A percentile compares a stretch with the other conserved stretches of the same genome.
phyloP scores from a whole-genome alignment of 2,888 invertebrate genomes.

The Tillus elongatus region DNA sequence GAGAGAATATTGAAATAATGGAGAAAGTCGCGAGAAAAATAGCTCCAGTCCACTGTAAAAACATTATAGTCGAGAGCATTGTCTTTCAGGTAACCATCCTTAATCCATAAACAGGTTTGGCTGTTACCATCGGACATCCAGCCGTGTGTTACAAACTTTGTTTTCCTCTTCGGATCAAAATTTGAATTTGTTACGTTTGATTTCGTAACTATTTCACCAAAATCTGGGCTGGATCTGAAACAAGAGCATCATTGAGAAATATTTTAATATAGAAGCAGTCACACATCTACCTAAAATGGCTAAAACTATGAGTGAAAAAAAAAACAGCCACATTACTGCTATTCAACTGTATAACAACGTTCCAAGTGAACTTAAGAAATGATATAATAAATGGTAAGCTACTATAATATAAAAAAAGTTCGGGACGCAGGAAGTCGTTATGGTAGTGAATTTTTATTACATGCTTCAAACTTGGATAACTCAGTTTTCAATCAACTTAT shows the following conservation, averaged over 20 bases:
- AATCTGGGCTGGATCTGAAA: constrained; percentile 1
- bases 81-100: constrained; percentile 28
- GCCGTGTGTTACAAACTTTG: constrained; percentile 47
- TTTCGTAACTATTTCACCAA: neutral
- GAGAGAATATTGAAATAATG: constrained; percentile 33
- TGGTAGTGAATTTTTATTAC: no score
- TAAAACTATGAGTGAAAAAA: no score
- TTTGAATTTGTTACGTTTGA: constrained; percentile 3
- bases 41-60: constrained; percentile 33
- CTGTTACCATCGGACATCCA: constrained; percentile 44
- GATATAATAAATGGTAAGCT: no score
- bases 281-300: no score
- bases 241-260: neutral
- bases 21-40: constrained; percentile 26
- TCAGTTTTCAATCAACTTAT: no score
- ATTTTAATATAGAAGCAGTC: no score
- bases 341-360: no score
- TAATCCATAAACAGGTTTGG: constrained; percentile 42
- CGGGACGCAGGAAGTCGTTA: no score
- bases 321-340: no score
- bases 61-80: constrained; percentile 44
- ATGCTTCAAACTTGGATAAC: no score
- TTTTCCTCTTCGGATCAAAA: constrained; percentile 41
- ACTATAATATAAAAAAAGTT: no score
- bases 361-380: no score